Conservation (phyloP, 2,797 vertebrate genomes). For the Tinamus major region DNA sequence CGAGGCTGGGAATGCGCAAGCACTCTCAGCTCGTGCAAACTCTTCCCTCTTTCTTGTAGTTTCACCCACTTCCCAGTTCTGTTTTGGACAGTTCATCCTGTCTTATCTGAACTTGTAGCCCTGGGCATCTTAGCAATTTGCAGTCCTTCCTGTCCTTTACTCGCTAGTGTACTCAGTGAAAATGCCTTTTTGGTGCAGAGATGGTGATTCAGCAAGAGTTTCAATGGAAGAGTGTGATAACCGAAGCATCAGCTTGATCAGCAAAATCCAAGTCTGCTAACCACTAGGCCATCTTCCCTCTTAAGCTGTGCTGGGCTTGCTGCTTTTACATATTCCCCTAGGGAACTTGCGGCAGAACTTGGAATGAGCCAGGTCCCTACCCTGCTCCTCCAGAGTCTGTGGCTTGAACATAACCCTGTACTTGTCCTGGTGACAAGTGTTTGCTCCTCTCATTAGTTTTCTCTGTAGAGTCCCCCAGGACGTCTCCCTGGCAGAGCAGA, state of each 20-base stretch:
- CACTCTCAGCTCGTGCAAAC: neutral
- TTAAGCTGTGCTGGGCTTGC: neutral
- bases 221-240: neutral
- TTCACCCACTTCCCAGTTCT: neutral
- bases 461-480: neutral
- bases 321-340: neutral
- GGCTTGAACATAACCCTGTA: constrained; percentile 1
- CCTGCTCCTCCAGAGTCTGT: neutral
- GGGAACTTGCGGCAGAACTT: neutral
- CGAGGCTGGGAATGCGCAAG: neutral
- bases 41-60: neutral
- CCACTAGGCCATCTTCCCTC: neutral
- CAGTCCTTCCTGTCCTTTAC: no score
- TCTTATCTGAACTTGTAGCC: neutral
- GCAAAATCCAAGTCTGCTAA: neutral
- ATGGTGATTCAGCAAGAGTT: neutral
- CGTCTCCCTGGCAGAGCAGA: neutral
- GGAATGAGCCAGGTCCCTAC: neutral
- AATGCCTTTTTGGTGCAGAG: neutral
- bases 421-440: neutral
- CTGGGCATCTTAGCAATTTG: no score
- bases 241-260: neutral
- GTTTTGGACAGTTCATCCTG: neutral
- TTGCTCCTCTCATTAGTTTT: constrained; percentile 22
- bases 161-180: neutral